Evolutionary conservation across 2,888 invertebrate species (phyloP).

Genomic region (Melinaea menophilus): DNA sequence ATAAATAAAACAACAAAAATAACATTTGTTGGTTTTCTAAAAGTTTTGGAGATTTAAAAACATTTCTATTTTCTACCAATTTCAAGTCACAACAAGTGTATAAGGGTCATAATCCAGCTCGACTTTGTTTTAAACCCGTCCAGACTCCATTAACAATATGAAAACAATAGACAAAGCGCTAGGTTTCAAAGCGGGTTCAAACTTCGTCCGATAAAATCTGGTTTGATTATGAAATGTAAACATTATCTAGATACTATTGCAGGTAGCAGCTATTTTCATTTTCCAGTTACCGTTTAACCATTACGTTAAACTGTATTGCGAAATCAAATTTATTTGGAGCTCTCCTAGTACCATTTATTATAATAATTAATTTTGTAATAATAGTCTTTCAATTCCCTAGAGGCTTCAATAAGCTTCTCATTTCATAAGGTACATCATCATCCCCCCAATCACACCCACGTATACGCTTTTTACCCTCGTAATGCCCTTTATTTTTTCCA

Average conservation of each 20-base stretch:
- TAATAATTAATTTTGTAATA: no score
- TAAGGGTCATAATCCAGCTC: conserved; percentile 14
- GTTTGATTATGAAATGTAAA: conserved; percentile 57
- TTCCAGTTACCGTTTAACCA: no score
- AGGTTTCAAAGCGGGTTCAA: conserved; percentile 27
- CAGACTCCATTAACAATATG: conserved; percentile 33
- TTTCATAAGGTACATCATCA: conserved; percentile 11
- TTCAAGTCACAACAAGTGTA: neutral
- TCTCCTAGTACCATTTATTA: no score
- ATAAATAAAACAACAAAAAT: no score
- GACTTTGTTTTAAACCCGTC: conserved; percentile 18
- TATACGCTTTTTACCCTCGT: conserved; percentile 28
- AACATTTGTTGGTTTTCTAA: no score
- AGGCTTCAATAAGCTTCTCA: conserved; percentile 3
- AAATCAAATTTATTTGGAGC: no score
- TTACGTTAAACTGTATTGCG: no score
- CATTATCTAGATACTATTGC: conserved; percentile 27
- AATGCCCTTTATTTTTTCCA: conserved; percentile 34
- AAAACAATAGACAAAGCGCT: conserved; percentile 34
- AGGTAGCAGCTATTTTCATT: neutral
- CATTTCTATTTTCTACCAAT: no score
- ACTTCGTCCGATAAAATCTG: conserved; percentile 48
- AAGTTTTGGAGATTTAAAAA: no score
- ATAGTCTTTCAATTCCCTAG: neutral
- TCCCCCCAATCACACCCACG: conserved; percentile 17